phyloP scores from a whole-genome alignment of 2,888 invertebrate genomes.

The Lydus trimaculatus region DNA sequence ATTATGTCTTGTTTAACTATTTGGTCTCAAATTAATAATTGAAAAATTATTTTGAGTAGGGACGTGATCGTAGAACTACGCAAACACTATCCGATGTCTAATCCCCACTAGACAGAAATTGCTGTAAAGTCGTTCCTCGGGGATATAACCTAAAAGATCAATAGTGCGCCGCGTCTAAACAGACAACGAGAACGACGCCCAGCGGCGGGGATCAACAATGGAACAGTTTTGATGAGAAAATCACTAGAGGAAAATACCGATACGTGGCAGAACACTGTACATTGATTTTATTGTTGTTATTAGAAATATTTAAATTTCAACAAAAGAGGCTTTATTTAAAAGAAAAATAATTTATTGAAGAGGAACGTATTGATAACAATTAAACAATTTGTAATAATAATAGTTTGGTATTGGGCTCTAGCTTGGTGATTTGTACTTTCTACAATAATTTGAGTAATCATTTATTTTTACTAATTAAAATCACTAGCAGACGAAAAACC shows the following conservation, averaged over 20 bases:
- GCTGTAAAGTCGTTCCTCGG: conserved; percentile 50
- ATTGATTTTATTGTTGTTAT: too few species aligned
- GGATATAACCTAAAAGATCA: conserved; percentile 59
- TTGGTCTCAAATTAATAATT: neutral
- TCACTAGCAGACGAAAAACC: neutral
- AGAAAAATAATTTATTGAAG: neutral
- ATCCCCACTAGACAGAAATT: conserved; percentile 43
- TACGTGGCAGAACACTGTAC: neutral
- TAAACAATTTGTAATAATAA: neutral
- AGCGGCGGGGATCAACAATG: conserved; percentile 15
- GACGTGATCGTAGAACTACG: conserved; percentile 18
- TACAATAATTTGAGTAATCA: neutral
- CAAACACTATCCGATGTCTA: conserved; percentile 36
- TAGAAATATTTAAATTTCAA: neutral
- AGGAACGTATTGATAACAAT: neutral
- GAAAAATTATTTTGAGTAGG: neutral
- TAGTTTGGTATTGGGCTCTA: neutral
- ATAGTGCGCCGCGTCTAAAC: conserved; percentile 49
- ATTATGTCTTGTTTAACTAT: neutral
- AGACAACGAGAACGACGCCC: conserved; percentile 18
- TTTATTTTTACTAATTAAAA: neutral
- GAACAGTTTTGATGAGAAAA: too few species aligned
- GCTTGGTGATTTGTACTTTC: neutral
- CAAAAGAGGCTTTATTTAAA: neutral
- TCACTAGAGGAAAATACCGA: neutral